These are phyloP conservation scores for Heterodera carotae DNA, from an alignment of 1,140 invertebrate species.

Conservation along the genomic window DNA sequence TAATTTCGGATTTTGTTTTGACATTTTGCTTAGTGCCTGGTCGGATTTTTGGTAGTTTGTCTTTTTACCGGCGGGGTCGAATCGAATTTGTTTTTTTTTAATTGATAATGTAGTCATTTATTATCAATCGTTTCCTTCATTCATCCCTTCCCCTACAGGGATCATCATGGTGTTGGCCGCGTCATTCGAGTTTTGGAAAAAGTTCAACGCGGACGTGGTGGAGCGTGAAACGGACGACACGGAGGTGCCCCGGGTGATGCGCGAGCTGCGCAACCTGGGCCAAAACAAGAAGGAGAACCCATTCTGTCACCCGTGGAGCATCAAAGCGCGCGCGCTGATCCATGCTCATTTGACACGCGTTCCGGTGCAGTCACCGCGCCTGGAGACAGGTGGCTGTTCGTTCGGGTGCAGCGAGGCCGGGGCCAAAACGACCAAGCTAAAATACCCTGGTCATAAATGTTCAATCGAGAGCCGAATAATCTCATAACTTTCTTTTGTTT, in stretches of 20 bases:
- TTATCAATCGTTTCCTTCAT: no score
- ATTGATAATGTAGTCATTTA: no score
- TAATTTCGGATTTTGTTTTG: no score
- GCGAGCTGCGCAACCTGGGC: conserved; percentile 82
- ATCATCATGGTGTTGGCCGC: conserved; percentile 93
- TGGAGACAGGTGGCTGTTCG: conserved; percentile 76
- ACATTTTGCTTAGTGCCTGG: no score
- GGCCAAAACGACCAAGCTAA: no score
- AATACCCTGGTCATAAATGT: no score
- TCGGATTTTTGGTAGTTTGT: no score
- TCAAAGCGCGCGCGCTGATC: conserved; percentile 89
- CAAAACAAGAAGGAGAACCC: conserved; percentile 95
- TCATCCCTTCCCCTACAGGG: conserved; percentile 65
- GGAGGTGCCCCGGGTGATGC: conserved; percentile 90
- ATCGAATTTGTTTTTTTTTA: neutral
- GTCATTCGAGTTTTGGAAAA: conserved; percentile 91
- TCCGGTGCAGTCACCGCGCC: conserved; percentile 76
- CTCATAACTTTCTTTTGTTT: no score
- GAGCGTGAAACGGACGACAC: conserved; percentile 90
- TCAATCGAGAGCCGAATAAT: no score
- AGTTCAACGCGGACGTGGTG: conserved; percentile 88
- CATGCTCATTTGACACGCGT: conserved; percentile 89
- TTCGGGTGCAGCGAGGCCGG: no score
- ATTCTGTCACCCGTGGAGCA: conserved; percentile 88
- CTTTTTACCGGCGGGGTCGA: neutral